These are phyloP conservation scores for Serinus canaria DNA, from an alignment of 2,113 vertebrate species.

Conservation along the genomic window DNA sequence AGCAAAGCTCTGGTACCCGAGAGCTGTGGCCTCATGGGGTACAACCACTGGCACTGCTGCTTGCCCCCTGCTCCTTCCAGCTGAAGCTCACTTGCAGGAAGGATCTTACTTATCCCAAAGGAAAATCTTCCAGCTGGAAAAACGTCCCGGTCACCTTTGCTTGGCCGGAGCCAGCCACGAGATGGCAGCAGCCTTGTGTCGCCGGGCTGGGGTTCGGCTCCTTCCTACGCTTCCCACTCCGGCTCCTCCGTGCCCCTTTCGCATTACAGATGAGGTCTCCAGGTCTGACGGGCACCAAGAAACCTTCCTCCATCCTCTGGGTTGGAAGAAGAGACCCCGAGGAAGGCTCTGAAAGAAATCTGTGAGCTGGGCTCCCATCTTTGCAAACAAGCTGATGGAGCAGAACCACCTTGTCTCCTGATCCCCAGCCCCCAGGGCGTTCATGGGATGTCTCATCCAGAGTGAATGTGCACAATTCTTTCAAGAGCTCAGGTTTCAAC, in stretches of 20 bases:
- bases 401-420: background rate
- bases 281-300: background rate
- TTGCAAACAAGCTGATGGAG: background rate
- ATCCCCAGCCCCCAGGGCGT: background rate
- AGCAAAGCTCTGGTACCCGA: background rate
- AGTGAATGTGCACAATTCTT: background rate
- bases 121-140: background rate
- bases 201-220: background rate
- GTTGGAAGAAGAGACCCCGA: background rate
- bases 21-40: background rate
- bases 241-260: accelerated
- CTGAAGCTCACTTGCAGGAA: background rate
- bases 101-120: background rate
- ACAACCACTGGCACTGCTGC: background rate
- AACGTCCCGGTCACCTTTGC: background rate
- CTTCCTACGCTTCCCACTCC: accelerated
- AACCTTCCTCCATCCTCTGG: background rate
- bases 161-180: background rate
- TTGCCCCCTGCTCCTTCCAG: background rate
- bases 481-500: background rate
- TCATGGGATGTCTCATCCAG: background rate
- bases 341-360: background rate
- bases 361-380: background rate
- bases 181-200: conserved; percentile 24
- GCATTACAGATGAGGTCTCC: background rate